Evolutionary conservation across 2,888 invertebrate genomes (phyloP).

Genomic region (Melanostoma mellinum): DNA sequence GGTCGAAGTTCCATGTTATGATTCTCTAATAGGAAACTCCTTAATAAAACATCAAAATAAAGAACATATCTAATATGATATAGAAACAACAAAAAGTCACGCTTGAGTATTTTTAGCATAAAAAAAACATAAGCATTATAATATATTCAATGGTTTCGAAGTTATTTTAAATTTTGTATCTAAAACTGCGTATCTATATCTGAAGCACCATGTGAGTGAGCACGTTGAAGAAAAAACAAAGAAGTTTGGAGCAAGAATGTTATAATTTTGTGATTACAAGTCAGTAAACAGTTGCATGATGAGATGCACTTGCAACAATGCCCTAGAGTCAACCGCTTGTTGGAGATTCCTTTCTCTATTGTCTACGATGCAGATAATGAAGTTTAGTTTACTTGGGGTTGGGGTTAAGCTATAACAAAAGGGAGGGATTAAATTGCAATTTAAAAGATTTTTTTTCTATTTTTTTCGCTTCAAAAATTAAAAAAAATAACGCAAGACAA

Average conservation of each 20-base stretch:
- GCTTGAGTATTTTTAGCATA: too few species aligned
- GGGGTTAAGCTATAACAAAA: background rate
- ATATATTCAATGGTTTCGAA: too few species aligned
- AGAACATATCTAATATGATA: too few species aligned
- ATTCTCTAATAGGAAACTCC: too few species aligned
- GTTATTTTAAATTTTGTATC: too few species aligned
- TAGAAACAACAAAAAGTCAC: too few species aligned
- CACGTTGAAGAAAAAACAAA: background rate
- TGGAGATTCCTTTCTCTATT: slow-evolving; percentile 3
- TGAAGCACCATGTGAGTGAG: slow-evolving; percentile 7
- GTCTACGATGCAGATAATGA: background rate
- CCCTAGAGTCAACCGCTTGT: slow-evolving; percentile 10
- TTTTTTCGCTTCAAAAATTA: too few species aligned
- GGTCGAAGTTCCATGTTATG: too few species aligned
- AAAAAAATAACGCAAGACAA: too few species aligned
- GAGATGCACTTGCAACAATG: slow-evolving; percentile 20
- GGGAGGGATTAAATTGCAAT: background rate
- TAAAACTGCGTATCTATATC: background rate
- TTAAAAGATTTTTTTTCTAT: too few species aligned
- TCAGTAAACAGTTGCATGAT: slow-evolving; percentile 35
- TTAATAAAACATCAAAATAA: too few species aligned
- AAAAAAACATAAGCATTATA: too few species aligned
- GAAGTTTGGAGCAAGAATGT: slow-evolving; percentile 4
- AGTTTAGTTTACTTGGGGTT: background rate
- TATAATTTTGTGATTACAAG: slow-evolving; percentile 19